These are phyloP conservation scores for Teleiodes luculella DNA, from an alignment of 2,888 invertebrate species.

Conservation along the genomic window DNA sequence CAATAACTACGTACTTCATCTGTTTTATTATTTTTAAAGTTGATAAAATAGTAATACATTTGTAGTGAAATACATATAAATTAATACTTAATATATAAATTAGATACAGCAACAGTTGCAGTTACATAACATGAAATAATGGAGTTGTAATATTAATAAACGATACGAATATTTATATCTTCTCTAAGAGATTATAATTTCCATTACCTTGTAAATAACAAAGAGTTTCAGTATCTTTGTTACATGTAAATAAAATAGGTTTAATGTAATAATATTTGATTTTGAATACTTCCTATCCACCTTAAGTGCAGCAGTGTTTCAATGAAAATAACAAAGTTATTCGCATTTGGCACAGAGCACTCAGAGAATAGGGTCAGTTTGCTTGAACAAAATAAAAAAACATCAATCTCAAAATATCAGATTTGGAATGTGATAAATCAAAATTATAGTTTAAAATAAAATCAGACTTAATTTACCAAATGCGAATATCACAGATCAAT, in stretches of 20 bases:
- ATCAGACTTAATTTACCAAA: constrained; percentile 70
- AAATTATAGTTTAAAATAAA: constrained; percentile 39
- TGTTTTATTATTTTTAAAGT: too few species aligned
- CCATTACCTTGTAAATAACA: neutral
- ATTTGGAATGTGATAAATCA: constrained; percentile 60
- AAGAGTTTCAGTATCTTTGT: neutral
- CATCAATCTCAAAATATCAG: constrained; percentile 34
- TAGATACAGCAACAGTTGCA: too few species aligned
- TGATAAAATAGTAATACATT: too few species aligned
- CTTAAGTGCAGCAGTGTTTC: constrained; percentile 74
- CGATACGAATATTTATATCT: neutral
- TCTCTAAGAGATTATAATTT: neutral
- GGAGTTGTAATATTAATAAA: neutral
- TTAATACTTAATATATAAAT: too few species aligned
- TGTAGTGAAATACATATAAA: too few species aligned
- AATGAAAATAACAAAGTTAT: constrained; percentile 68
- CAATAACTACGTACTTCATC: too few species aligned
- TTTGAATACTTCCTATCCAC: constrained; percentile 49
- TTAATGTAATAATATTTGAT: neutral
- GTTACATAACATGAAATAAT: neutral
- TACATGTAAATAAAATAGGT: neutral
- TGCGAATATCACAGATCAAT: constrained; percentile 75
- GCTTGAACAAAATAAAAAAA: constrained; percentile 33
- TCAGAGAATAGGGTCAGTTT: constrained; percentile 61
- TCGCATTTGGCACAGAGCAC: constrained; percentile 76